phyloP scores from a whole-genome alignment of 2,888 invertebrate species.

The Nudaria mundana region DNA sequence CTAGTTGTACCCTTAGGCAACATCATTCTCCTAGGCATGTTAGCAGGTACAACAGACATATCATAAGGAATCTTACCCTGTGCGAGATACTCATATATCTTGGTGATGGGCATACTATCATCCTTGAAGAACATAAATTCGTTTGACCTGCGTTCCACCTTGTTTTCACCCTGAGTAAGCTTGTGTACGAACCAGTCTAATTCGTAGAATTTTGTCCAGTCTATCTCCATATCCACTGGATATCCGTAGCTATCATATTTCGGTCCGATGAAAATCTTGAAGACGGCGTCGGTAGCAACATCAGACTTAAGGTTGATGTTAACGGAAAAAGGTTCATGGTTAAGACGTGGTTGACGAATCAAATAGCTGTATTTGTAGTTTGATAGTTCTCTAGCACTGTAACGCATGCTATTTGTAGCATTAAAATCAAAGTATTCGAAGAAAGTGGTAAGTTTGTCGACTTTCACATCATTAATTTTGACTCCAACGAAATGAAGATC shows the following conservation, averaged over 20 bases:
- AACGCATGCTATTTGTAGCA: constrained; percentile 76
- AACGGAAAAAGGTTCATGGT: constrained; percentile 85
- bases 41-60: constrained; percentile 77
- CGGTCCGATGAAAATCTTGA: constrained; percentile 86
- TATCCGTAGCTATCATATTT: constrained; percentile 83
- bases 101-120: constrained; percentile 82
- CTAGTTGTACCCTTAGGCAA: constrained; percentile 86
- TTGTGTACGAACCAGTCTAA: constrained; percentile 82
- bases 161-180: constrained; percentile 83
- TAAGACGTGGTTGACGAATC: constrained; percentile 85
- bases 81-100: constrained; percentile 81
- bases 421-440: constrained; percentile 85
- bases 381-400: constrained; percentile 48
- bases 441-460: constrained; percentile 83
- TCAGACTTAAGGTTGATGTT: constrained; percentile 82
- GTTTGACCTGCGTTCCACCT: constrained; percentile 83
- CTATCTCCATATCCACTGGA: constrained; percentile 75
- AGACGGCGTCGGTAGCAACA: constrained; percentile 76
- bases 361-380: constrained; percentile 64
- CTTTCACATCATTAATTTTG: constrained; percentile 81
- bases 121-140: constrained; percentile 83
- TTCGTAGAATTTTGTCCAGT: constrained; percentile 82
- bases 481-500: constrained; percentile 82
- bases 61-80: constrained; percentile 77
- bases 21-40: constrained; percentile 85